These are phyloP conservation scores for Acromyrmex charruanus DNA, from an alignment of 1,140 invertebrate genomes.

Conservation along the genomic window DNA sequence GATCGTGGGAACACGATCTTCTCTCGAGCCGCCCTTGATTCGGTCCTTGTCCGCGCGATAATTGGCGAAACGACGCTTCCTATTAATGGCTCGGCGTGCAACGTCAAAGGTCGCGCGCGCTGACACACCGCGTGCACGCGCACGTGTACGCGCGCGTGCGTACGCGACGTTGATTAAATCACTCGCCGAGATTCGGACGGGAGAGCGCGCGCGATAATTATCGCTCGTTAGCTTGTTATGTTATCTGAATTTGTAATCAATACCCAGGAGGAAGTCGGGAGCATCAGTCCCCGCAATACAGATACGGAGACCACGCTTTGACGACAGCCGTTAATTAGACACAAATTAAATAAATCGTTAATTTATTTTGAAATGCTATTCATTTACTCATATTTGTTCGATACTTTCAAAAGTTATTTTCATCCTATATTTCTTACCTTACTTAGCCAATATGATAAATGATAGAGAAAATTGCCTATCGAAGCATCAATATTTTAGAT, in stretches of 20 bases:
- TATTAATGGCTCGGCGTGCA: slow-evolving; percentile 38
- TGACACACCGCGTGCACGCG: not conserved
- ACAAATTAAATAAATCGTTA: slow-evolving; percentile 35
- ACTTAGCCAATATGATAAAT: not conserved
- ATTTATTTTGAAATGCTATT: slow-evolving; percentile 28
- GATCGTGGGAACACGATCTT: slow-evolving; percentile 12
- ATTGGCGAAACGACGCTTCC: slow-evolving; percentile 52
- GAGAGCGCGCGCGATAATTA: slow-evolving; percentile 77
- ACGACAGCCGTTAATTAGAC: slow-evolving; percentile 53
- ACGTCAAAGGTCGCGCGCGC: slow-evolving; percentile 46
- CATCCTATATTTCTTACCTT: not conserved
- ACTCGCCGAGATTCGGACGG: slow-evolving; percentile 70
- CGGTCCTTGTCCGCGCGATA: slow-evolving; percentile 30
- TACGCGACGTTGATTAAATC: slow-evolving; percentile 77
- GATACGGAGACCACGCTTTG: not conserved
- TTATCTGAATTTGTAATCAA: slow-evolving; percentile 80
- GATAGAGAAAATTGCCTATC: not conserved
- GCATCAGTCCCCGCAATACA: not conserved
- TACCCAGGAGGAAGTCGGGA: slow-evolving; percentile 65
- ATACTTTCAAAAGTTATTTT: not conserved
- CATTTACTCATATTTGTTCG: not conserved
- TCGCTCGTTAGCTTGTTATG: slow-evolving; percentile 78
- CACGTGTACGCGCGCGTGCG: slow-evolving; percentile 7
- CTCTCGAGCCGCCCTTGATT: slow-evolving; percentile 14
- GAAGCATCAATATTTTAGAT: not conserved